phyloP scores from a whole-genome alignment of 2,797 vertebrate species.

The Dryobates pubescens region DNA sequence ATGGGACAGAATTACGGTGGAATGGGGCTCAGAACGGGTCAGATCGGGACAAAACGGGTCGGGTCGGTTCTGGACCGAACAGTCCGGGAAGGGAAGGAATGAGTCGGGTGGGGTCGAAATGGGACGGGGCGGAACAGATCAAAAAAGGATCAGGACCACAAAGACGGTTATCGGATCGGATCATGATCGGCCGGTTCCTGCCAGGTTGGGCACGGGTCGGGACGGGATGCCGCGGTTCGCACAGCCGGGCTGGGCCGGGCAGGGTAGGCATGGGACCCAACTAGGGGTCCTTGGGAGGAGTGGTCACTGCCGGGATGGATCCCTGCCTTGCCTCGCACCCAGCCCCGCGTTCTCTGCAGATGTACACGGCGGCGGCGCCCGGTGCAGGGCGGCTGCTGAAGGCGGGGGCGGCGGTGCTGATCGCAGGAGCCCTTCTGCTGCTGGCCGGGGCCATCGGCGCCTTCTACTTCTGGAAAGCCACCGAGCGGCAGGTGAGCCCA shows the following conservation, averaged over 20 bases:
- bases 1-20: background rate
- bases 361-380: constrained; percentile 76
- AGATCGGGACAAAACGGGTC: background rate
- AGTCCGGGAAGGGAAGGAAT: background rate
- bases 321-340: background rate
- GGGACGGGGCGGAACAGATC: too few species aligned
- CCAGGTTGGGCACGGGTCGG: too few species aligned
- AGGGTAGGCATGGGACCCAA: too few species aligned
- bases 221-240: too few species aligned
- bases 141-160: background rate
- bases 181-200: too few species aligned
- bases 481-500: constrained; percentile 87
- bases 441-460: constrained; percentile 88
- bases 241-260: too few species aligned
- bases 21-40: background rate
- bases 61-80: background rate
- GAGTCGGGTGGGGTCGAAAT: background rate
- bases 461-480: constrained; percentile 91
- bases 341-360: constrained; percentile 69
- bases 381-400: constrained; percentile 82
- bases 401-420: constrained; percentile 82
- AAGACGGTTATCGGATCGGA: too few species aligned
- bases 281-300: too few species aligned
- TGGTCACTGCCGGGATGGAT: background rate
- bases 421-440: constrained; percentile 84